phyloP scores from a whole-genome alignment of 2,888 invertebrate genomes.

The Boloria euphrosyne region DNA sequence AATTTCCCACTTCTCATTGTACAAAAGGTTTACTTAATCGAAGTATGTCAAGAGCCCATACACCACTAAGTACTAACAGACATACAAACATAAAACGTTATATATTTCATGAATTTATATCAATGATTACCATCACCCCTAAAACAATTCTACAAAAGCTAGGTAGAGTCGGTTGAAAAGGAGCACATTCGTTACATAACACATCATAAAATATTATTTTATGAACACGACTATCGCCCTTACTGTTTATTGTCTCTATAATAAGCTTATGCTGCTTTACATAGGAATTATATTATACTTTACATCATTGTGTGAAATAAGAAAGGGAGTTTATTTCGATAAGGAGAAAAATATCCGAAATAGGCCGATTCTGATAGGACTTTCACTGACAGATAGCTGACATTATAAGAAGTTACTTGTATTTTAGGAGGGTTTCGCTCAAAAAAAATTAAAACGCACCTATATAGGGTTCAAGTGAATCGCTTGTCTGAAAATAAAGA shows the following conservation, averaged over 20 bases:
- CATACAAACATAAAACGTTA: too few species aligned
- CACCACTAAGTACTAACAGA: too few species aligned
- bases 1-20: too few species aligned
- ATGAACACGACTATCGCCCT: slow-evolving; percentile 56
- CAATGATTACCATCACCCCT: neutral
- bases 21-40: too few species aligned
- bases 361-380: too few species aligned
- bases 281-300: slow-evolving; percentile 55
- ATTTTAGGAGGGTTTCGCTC: too few species aligned
- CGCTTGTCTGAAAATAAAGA: too few species aligned
- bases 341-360: neutral
- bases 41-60: too few species aligned
- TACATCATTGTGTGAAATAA: slow-evolving; percentile 45
- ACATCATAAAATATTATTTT: slow-evolving; percentile 60
- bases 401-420: too few species aligned
- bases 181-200: slow-evolving; percentile 54
- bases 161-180: slow-evolving; percentile 48
- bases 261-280: slow-evolving; percentile 51
- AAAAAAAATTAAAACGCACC: too few species aligned
- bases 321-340: slow-evolving; percentile 11
- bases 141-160: neutral
- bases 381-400: too few species aligned
- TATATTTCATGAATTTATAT: neutral
- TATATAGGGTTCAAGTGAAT: too few species aligned
- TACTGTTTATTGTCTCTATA: slow-evolving; percentile 60